Percentiles rank a stretch among this genome's conserved stretches.
phyloP scores from a whole-genome alignment of 2,113 vertebrate genomes.

The Pseudopodoces humilis region DNA sequence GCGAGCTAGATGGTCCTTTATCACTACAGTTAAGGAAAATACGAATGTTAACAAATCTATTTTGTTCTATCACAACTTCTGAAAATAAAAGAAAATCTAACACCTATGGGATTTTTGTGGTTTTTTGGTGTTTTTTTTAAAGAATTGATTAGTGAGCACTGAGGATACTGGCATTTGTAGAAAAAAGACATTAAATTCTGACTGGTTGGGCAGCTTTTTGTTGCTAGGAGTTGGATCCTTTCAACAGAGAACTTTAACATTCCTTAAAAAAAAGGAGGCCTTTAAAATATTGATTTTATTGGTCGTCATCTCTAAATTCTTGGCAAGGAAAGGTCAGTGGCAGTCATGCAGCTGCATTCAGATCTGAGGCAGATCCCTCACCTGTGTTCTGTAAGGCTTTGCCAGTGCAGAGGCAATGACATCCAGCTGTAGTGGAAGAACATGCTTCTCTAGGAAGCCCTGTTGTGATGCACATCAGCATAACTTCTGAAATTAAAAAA shows the following conservation, averaged over 20 bases:
- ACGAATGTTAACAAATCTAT: not conserved
- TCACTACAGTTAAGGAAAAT: not conserved
- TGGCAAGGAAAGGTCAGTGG: not conserved
- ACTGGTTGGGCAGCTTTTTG: not conserved
- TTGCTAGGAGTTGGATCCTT: not conserved
- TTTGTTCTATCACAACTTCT: not conserved
- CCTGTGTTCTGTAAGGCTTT: not conserved
- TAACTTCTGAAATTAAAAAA: not conserved
- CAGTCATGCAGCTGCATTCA: not conserved
- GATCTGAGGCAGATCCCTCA: not conserved
- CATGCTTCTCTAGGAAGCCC: not conserved
- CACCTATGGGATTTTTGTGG: not conserved
- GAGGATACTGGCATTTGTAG: not conserved
- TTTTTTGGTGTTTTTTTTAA: too few species aligned
- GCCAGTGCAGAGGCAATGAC: accelerated
- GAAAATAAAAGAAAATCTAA: not conserved
- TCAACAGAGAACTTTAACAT: not conserved
- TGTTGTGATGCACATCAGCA: not conserved
- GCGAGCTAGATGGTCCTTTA: not conserved
- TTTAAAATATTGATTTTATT: not conserved
- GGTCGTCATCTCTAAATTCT: not conserved
- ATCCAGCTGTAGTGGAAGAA: not conserved
- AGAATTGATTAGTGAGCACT: not conserved
- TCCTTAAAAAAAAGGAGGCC: not conserved
- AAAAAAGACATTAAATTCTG: not conserved